These are phyloP conservation scores for Eulemur rufifrons DNA, from an alignment of 2,113 vertebrate species.

Conservation along the genomic window DNA sequence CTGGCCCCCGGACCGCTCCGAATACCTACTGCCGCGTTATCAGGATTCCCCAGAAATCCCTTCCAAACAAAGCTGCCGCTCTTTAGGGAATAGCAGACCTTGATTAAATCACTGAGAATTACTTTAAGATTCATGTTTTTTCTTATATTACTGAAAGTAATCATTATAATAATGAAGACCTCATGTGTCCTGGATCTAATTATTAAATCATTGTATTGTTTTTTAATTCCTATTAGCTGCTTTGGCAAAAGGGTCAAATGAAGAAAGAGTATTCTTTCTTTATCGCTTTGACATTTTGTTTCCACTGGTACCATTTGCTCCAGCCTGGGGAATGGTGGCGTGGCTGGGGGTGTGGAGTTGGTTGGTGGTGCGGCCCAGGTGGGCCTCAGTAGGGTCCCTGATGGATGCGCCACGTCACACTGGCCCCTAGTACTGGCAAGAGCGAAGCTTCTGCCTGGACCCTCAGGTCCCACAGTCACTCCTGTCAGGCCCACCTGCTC, in stretches of 20 bases:
- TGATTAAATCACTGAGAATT: slow-evolving; percentile 57
- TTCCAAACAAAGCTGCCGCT: background rate
- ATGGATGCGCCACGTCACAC: accelerated
- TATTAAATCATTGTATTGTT: background rate
- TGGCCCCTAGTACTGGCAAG: accelerated
- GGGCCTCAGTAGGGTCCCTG: background rate
- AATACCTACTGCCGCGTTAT: background rate
- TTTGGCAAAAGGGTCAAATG: background rate
- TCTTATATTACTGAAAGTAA: slow-evolving; percentile 36
- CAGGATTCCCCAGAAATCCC: background rate
- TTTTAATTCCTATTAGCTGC: background rate
- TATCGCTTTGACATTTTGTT: accelerated
- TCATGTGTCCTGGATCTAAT: slow-evolving; percentile 40
- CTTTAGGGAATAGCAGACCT: slow-evolving; percentile 6
- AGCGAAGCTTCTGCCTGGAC: too few relatives aligned
- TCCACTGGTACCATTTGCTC: accelerated
- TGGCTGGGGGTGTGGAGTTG: accelerated
- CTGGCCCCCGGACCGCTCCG: accelerated
- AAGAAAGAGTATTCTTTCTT: background rate
- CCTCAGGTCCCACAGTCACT: accelerated
- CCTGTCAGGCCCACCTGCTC: background rate
- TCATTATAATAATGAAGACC: slow-evolving; percentile 34
- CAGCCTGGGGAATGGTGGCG: too few relatives aligned
- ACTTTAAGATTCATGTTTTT: slow-evolving; percentile 56
- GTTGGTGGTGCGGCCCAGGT: background rate